A percentile compares a stretch with the other conserved stretches of the same genome.
Evolutionary conservation across 2,888 invertebrate species (phyloP).

Genomic region (Papilio gigon): DNA sequence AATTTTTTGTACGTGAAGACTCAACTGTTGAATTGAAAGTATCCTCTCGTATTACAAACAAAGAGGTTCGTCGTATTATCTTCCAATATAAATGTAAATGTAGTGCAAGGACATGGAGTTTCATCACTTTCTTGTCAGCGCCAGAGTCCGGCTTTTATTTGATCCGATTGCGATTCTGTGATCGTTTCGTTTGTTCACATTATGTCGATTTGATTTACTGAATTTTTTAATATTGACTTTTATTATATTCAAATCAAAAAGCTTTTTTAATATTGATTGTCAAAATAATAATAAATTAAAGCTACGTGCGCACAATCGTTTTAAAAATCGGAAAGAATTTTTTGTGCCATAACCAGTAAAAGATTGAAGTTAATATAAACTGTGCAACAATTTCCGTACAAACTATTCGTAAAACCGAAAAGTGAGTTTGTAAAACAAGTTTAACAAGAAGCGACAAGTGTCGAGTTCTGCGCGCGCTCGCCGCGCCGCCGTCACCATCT

Average conservation of each 20-base stretch:
- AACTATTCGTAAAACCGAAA: neutral
- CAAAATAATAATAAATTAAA: too few species aligned
- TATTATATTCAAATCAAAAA: neutral
- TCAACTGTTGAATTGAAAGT: neutral
- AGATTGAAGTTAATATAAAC: conserved; percentile 1
- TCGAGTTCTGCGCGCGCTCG: conserved; percentile 13
- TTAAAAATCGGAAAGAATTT: neutral
- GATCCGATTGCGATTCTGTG: neutral
- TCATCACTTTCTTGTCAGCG: conserved; percentile 4
- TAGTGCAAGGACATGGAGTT: neutral
- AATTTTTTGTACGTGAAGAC: too few species aligned
- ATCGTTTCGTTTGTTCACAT: neutral
- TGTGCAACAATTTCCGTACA: neutral
- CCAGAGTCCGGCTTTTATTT: conserved; percentile 12
- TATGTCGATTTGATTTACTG: neutral
- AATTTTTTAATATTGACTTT: neutral
- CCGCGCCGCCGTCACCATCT: conserved; percentile 7
- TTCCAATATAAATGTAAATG: conserved; percentile 16
- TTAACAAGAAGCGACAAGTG: conserved; percentile 5
- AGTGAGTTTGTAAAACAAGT: conserved; percentile 4
- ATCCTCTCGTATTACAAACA: neutral
- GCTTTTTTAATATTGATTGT: too few species aligned
- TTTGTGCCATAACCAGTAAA: neutral
- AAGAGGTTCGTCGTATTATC: neutral
- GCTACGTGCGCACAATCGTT: too few species aligned